Evolutionary conservation across 2,113 vertebrate species (phyloP), one percentile per base, ranked within the genome.

Genomic region (Gorilla gorilla): DNA sequence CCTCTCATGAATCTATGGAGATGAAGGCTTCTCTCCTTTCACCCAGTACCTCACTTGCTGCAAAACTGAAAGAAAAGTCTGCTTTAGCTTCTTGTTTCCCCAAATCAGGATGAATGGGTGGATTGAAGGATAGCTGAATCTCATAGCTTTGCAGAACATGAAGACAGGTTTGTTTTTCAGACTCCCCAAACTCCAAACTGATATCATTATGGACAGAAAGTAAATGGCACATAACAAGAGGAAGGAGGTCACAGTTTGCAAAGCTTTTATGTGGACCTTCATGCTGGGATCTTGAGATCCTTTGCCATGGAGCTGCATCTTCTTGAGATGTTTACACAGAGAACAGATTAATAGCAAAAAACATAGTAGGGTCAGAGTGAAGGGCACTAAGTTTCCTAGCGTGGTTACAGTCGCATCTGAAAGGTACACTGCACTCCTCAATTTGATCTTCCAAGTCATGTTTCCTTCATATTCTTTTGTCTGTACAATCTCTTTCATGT

Each of bases 91-190:
- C 50, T 66, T 86, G 27, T 93, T 97, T 76, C 84, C 91, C 93
- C 93, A 98, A 27, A 97, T 97, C 55, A 97, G 40, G 6, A 95
- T 16, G 43, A 57, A 76, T 10, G 95, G 90, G n/a, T 98, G 94
- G 1, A 35, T 4, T 72, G 83, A 43, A 48, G 73, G 90, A 73
- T 87, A 95, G 0, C 83, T 4, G 23, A 68, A 17, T 0, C 23
- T 32, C 73, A 89, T 8, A 32, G 30, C 18, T 2, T 59, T 1
- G 0, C 5, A 72, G 25, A 93, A 2, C 13, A 89, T 2, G 2
- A 0, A 0, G 10, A 57, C 0, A 1, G 0, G 0, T 30, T 32
- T 0, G 0, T 35, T 59, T 27, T 1, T 0, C 5, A 20, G 2
- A 3, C 0, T 1, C 2, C 8, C 2, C 40, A 6, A 86, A 93